Evolutionary conservation across 2,113 vertebrate genomes (phyloP), one percentile per base, ranked within the genome.

Genomic region (Periophthalmus modestus): DNA sequence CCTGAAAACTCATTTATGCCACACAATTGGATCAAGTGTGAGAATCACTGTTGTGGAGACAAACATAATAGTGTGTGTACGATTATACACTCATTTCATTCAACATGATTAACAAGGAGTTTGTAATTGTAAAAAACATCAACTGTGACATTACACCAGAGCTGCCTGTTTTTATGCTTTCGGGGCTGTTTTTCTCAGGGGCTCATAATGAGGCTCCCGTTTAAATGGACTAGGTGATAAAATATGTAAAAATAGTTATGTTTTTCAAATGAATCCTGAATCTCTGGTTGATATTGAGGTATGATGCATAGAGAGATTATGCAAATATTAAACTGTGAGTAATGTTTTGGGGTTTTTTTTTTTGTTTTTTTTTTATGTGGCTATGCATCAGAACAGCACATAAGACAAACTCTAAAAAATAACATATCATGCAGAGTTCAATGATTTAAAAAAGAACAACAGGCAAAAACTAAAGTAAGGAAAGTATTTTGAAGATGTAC

Each of bases 1-100:
- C 73, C 75, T 69, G 77, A 87, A 85, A 89, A 81, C 70, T 83
- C 5, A 84, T 84, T 84, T 85, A 82, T 71, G 71, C 72, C 55
- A 65, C 69, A 83, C 82, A 82, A 83, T 74, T 76, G 70, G 68
- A 88, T 81, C 69, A 75, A 71, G 77, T 83, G 67, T 66, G 73
- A 85, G 69, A 74, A 79, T 87, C 75, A 69, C 16, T 80, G 73
- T 84, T 68, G 80, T 67, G 66, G 66, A 82, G 83, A 78, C 75
- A 79, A 86, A 83, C 78, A 82, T 69, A 79, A 88, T 86, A 82
- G 77, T 80, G 74, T 57, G 69, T 78, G 75, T 80, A 66, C 66
- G 69, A 68, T 71, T 81, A 46, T 57, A 59, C 24, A 77, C 54
- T 77, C 79, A 81, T 83, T 73, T 79, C 73, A 89, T 84, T 66